Base-by-base conservation (phyloP, 2,888 invertebrate species). In the Malacosoma neustria region DNA sequence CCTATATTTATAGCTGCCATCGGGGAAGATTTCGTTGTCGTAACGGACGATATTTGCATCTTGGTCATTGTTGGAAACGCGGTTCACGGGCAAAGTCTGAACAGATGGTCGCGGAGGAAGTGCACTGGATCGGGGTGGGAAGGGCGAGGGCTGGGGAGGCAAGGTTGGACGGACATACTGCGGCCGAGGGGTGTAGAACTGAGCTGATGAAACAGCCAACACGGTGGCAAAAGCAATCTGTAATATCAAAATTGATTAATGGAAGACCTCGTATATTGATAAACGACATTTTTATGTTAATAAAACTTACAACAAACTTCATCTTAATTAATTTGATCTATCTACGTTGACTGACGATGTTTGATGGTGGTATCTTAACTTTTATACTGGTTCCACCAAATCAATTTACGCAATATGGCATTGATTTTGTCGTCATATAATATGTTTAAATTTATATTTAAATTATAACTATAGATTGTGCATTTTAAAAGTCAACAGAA, bases 1-100 rank as follows among this genome's bases (percentile, higher is more conserved):
- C 88, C 55, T 61, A 56, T 85, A 87, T 45, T 49, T 65, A 65
- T 76, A 89, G 41, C 68, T 70, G 40, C 88, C 88, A 43, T 88
- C 87, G 12, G 80, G 79, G 29, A 55, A 57, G 22, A 70, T 54
- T 7, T 84, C 81, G 36, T 70, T 76, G 14, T 76, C 72, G 45
- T 69, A 75, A 15, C 66, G 66, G 5, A 85, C 37, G 32, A 75
- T 72, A 14, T 56, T 54, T 40, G 84, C 75, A 14, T 49, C 40
- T 37, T 57, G 58, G 36, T 77, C 80, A 13, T 45, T 53, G 41
- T 33, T 49, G 12, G 46, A 29, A 4, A 43, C 51, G 7, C 54
- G 51, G 35, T 36, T 41, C 4, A 61, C 54, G 38, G 65, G 55
- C 34, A 60, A 39, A 40, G 54, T 57, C 4, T 43, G 39, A 7